Percentiles rank a stretch among this genome's conserved stretches.
Conservation (phyloP, 2,113 vertebrate genomes). For the Gavia stellata region DNA sequence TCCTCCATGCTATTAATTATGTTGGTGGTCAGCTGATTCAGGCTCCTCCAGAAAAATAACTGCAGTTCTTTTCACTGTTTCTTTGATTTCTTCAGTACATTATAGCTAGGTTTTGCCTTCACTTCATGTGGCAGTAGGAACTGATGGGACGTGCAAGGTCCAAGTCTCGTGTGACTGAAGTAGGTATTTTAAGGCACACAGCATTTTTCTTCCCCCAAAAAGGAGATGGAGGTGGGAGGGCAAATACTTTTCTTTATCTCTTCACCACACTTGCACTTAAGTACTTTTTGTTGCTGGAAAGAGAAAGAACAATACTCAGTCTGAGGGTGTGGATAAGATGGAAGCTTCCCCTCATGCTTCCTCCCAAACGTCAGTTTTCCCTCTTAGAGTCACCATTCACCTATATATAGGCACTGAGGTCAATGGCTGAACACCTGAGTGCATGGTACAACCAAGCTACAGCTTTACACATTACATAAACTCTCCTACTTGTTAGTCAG, state of each 20-base stretch:
- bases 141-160: not conserved
- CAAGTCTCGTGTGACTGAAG: not conserved
- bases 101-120: not conserved
- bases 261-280: not conserved
- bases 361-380: not conserved
- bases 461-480: not conserved
- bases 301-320: not conserved
- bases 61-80: not conserved
- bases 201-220: not conserved
- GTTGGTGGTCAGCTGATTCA: not conserved
- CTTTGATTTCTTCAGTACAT: not conserved
- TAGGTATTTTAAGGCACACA: not conserved
- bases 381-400: not conserved
- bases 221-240: not conserved
- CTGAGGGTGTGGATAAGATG: not conserved
- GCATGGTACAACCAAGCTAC: not conserved
- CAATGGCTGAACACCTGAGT: not conserved
- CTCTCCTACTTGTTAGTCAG: not conserved
- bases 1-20: not conserved
- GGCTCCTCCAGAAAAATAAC: not conserved
- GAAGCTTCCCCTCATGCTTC: not conserved
- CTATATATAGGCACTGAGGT: not conserved
- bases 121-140: not conserved
- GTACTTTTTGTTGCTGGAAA: not conserved
- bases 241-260: not conserved